Percentiles rank a stretch among this genome's conserved stretches.
Evolutionary conservation across 2,113 vertebrate species (phyloP).

Genomic region (Bothrops jararaca): DNA sequence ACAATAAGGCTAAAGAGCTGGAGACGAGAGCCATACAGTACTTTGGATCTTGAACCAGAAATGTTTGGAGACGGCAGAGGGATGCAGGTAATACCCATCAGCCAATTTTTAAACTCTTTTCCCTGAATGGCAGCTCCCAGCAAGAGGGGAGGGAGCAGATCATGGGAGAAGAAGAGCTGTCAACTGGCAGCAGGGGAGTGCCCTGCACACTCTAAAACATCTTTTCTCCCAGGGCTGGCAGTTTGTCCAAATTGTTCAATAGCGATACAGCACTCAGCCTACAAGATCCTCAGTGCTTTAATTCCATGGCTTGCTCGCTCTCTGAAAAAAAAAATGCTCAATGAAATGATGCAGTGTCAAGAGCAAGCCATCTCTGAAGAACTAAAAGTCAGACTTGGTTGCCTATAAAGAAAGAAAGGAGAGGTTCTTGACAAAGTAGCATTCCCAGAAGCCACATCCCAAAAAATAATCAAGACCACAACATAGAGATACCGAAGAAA

Average conservation of each 20-base stretch:
- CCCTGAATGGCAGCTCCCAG: not conserved
- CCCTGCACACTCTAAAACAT: not conserved
- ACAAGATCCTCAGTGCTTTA: not conserved
- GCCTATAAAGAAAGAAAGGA: not conserved
- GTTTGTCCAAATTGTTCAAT: not conserved
- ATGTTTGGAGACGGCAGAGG: not conserved
- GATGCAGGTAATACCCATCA: not conserved
- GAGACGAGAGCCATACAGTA: not conserved
- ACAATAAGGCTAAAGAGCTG: not conserved
- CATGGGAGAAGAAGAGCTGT: not conserved
- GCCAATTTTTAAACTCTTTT: not conserved
- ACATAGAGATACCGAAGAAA: not conserved
- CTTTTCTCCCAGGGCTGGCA: not conserved
- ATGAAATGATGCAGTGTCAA: not conserved
- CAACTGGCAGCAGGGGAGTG: not conserved
- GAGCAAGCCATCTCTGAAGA: not conserved
- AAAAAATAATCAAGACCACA: not conserved
- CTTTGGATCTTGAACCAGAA: not conserved
- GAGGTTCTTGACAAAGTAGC: not conserved
- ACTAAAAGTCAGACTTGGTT: not conserved
- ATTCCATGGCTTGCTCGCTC: not conserved
- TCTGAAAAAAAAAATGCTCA: not conserved
- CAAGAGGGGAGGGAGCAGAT: not conserved
- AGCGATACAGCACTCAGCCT: not conserved
- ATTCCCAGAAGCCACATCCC: not conserved